phyloP scores from a whole-genome alignment of 2,113 vertebrate genomes.

The Hassar affinis region DNA sequence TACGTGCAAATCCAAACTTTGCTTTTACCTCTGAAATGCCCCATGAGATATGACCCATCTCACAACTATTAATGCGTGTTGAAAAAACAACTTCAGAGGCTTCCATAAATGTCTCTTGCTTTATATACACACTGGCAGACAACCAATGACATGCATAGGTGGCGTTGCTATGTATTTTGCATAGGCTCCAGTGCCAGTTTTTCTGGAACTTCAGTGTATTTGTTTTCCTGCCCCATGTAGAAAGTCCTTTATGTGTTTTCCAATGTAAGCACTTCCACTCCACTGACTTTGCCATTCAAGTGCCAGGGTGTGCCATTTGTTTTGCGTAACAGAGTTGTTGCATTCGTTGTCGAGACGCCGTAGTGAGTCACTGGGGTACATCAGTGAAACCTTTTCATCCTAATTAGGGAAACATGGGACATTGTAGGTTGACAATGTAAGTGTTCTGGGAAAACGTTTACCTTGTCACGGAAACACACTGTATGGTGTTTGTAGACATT shows the following conservation, averaged over 20 bases:
- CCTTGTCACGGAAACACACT: not conserved
- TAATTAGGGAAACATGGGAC: not conserved
- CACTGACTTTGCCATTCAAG: conserved; percentile 26
- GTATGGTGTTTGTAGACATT: not conserved
- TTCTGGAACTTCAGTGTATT: too few species aligned
- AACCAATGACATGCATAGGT: too few species aligned
- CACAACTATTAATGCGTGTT: too few species aligned
- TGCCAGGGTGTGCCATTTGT: conserved; percentile 24
- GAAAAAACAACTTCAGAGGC: too few species aligned
- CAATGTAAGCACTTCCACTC: conserved; percentile 5
- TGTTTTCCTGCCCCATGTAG: not conserved
- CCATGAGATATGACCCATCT: too few species aligned
- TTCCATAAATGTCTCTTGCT: too few species aligned
- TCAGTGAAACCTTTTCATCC: not conserved
- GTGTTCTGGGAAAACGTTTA: not conserved
- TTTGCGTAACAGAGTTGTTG: conserved; percentile 6
- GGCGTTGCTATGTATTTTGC: too few species aligned
- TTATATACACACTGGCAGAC: too few species aligned
- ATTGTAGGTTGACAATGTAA: not conserved
- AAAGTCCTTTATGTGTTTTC: conserved; percentile 7
- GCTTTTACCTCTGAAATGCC: too few species aligned
- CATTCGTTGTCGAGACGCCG: not conserved
- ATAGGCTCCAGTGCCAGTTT: too few species aligned
- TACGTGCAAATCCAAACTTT: too few species aligned
- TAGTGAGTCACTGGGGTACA: not conserved